phyloP scores from a whole-genome alignment of 1,140 invertebrate species.

The Ridgeia piscesae region DNA sequence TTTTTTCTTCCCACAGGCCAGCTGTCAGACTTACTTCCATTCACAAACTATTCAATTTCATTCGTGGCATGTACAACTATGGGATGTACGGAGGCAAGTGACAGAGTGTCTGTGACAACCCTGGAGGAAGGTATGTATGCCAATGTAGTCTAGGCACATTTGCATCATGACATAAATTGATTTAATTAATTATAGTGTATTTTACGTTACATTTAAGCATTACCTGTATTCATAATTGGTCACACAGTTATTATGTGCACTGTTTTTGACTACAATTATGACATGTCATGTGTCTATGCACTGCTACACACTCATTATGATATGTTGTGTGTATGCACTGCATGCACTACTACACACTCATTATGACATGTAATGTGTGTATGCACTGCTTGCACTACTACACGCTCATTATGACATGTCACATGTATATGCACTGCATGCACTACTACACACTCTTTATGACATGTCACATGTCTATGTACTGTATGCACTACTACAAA shows the following conservation, averaged over 20 bases:
- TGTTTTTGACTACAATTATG: too few relatives aligned
- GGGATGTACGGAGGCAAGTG: conserved; percentile 50
- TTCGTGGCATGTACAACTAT: conserved; percentile 51
- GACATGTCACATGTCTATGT: too few relatives aligned
- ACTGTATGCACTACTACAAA: too few relatives aligned
- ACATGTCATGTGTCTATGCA: too few relatives aligned
- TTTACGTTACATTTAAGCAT: not conserved
- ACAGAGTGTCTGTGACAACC: conserved; percentile 43
- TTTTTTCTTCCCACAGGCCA: not conserved
- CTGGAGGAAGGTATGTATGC: conserved; percentile 44
- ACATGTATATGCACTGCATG: too few relatives aligned
- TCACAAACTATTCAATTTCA: conserved; percentile 49
- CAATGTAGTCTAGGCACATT: not conserved
- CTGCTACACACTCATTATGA: too few relatives aligned
- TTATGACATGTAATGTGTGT: too few relatives aligned
- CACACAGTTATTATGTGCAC: not conserved
- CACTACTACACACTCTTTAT: too few relatives aligned
- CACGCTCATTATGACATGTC: too few relatives aligned
- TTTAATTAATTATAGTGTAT: not conserved
- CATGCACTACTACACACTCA: too few relatives aligned
- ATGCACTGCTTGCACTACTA: too few relatives aligned
- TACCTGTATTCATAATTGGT: not conserved
- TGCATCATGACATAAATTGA: not conserved
- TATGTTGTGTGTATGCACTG: too few relatives aligned
- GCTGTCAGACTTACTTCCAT: conserved; percentile 47